Evolutionary conservation across 1,140 invertebrate genomes (phyloP), one percentile per base, ranked within the genome.

Genomic region (Trichonephila clavata): DNA sequence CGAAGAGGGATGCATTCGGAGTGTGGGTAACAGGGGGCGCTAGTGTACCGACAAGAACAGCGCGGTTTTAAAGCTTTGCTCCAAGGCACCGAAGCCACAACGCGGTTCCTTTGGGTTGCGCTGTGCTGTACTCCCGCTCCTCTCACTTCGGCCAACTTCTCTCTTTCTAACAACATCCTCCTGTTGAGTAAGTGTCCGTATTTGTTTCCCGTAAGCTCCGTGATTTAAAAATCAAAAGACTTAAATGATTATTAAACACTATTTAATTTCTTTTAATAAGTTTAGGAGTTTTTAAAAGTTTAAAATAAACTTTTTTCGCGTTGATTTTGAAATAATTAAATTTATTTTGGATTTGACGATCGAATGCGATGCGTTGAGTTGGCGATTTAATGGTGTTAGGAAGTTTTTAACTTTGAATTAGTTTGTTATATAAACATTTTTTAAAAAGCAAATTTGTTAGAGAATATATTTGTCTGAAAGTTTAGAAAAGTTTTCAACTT

Each of bases 11-110:
- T 27, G 21, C 24, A 13, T 24, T 24, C 27, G 27, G 27, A 77
- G 24, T 77, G 68, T 77, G 71, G 10, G 27, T 32, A 32, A 18
- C 1, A 77, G 71, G 71, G 27, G 71, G 71, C 71, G 71, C 71
- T 77, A 77, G 71, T 77, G 71, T 77, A 24, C 32, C 24, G 14
- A 5, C 24, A 77, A 32, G 71, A 77, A 77, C 71, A 77, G 71
- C 71, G 71, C 71, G 71, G 71, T 77, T 77, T 77, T 77, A 77
- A 77, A 77, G 71, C 71, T 77, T 77, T 39, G 71, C 71, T 77
- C 71, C 27, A 18, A 27, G 27, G 71, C 27, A 39, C 71, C 32
- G 71, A 77, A 77, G 71, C 71, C 71, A 77, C 27, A 77, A 32
- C 24, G 27, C 10, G 71, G 27, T 77, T 77, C 71, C 71, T 27